A percentile compares a stretch with the other conserved stretches of the same genome.
Conservation (phyloP, 2,888 invertebrate species). For the Incurvaria masculella region DNA sequence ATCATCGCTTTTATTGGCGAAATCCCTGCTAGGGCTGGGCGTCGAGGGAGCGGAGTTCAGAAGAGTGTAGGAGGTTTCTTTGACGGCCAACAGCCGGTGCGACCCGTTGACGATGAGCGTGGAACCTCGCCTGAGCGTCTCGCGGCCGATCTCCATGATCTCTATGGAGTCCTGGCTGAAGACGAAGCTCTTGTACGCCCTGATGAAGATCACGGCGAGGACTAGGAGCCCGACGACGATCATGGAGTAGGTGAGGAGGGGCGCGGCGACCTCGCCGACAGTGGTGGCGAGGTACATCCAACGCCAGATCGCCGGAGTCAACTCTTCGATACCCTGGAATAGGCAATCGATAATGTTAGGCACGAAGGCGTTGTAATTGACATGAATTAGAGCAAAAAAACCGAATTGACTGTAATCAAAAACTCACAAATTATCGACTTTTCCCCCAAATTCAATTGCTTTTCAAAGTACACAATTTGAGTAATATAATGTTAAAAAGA, state of each 20-base stretch:
- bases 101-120: constrained; percentile 58
- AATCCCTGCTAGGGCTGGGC: not conserved
- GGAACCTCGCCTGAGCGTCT: constrained; percentile 66
- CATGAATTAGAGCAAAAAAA: no score
- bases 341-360: no score
- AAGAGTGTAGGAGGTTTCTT: constrained; percentile 52
- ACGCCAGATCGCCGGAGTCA: constrained; percentile 74
- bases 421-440: no score
- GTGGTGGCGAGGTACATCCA: constrained; percentile 81
- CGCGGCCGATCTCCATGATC: constrained; percentile 73
- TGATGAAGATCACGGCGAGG: constrained; percentile 64
- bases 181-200: constrained; percentile 71
- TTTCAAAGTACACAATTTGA: no score
- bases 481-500: no score
- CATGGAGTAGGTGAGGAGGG: constrained; percentile 68
- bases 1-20: not conserved
- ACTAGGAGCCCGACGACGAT: constrained; percentile 66
- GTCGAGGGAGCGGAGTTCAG: constrained; percentile 16
- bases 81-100: constrained; percentile 54
- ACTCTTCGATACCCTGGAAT: constrained; percentile 70
- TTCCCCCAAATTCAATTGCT: no score
- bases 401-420: no score
- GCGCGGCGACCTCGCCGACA: constrained; percentile 68
- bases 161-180: constrained; percentile 67
- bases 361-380: no score